Evolutionary conservation across 2,888 invertebrate species (phyloP), one percentile per base, ranked within the genome.

Genomic region (Syrphus vitripennis): DNA sequence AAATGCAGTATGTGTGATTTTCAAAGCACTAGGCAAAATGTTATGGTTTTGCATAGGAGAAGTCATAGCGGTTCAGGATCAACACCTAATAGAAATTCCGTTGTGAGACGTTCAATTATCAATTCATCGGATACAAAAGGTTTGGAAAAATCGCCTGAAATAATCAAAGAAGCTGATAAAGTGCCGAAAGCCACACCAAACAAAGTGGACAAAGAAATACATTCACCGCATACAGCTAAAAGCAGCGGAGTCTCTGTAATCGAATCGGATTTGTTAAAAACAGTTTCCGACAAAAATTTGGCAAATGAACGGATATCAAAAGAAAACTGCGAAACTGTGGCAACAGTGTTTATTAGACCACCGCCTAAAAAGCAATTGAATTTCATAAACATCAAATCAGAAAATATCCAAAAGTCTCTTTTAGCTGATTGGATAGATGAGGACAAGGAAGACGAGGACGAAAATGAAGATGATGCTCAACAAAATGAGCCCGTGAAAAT

Each of bases 361-460:
- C 14, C 16, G 9, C 42, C 65, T 4, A 59, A 42, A 42, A 57
- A 34, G 16, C 48, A 48, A 42, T n/a, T 31, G 0, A 31, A 19
- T 6, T 24, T 45, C 10, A 57, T 24, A 2, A 42, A 61, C 10
- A 34, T 34, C 14, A 87, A 83, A 83, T 87, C 87, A 78, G 89
- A 89, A 29, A 95, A 95, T 91, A 94, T 96, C 88, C 94, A 95
- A 81, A 95, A 94, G 76, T 95, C 95, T 88, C 93, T 97, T 53
- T 91, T 97, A 77, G 96, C 96, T 1, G 97, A 97, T 90, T 97
- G 97, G 96, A 95, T 95, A 87, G 96, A 96, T 88, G 95, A 94
- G 80, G 94, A 93, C 19, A 93, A 93, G 45, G 93, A 93, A 31
- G 89, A 83, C 26, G 88, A 83, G 3, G 77, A 83, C 10, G 63